A percentile compares a stretch with the other conserved stretches of the same genome.
Evolutionary conservation across 2,113 vertebrate species (phyloP).

Genomic region (Pangasianodon hypophthalmus): DNA sequence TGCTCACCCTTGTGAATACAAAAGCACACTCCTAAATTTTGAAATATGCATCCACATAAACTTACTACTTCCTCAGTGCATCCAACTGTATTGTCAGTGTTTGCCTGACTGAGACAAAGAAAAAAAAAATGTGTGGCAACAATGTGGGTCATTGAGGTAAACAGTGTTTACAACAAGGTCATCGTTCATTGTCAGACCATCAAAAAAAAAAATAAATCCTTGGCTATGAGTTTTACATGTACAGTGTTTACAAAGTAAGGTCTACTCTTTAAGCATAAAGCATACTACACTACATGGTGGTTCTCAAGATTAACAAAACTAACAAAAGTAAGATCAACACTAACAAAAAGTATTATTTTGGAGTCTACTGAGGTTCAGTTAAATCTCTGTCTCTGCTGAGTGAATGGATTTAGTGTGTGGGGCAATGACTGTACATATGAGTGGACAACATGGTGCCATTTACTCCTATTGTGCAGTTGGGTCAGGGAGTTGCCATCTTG

Average conservation of each 20-base stretch:
- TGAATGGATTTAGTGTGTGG: neutral
- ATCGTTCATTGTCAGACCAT: neutral
- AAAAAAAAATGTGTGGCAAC: neutral
- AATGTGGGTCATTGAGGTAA: neutral
- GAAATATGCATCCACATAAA: constrained; percentile 26
- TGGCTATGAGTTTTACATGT: neutral
- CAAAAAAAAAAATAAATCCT: neutral
- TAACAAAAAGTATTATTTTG: neutral
- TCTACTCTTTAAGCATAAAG: neutral
- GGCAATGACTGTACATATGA: neutral
- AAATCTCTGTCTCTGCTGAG: neutral
- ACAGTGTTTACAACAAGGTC: neutral
- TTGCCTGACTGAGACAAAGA: constrained; percentile 1
- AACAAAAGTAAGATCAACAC: neutral
- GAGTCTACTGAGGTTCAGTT: neutral
- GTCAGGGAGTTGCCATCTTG: neutral
- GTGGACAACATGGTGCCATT: neutral
- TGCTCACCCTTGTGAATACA: neutral
- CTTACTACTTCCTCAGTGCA: constrained; percentile 35
- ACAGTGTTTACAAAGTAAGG: neutral
- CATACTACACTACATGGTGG: neutral
- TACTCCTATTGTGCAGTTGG: neutral
- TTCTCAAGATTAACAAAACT: neutral
- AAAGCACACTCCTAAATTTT: neutral
- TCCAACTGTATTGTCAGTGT: constrained; percentile 29